Evolutionary conservation across 1,140 invertebrate species (phyloP).

Genomic region (Drosophila novamexicana): DNA sequence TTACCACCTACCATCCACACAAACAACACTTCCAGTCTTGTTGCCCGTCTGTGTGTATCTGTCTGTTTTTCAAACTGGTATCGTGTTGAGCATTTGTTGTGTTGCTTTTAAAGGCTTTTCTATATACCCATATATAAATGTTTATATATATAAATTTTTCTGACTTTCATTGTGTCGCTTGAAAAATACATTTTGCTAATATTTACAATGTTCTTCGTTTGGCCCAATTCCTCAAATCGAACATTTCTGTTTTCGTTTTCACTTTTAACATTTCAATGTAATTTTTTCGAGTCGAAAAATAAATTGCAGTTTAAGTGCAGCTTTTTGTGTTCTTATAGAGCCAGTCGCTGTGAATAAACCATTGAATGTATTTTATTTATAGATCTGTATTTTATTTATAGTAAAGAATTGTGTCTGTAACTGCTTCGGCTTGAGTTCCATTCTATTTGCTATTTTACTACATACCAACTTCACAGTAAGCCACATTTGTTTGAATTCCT

Average conservation of each 20-base stretch:
- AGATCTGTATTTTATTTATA: background rate
- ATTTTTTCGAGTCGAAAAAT: background rate
- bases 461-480: background rate
- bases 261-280: conserved; percentile 8
- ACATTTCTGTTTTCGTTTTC: background rate
- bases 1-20: conserved; percentile 1
- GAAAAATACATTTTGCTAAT: conserved; percentile 5
- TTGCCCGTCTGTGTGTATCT: conserved; percentile 25
- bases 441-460: background rate
- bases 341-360: background rate
- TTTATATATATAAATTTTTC: background rate
- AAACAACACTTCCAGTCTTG: conserved; percentile 1
- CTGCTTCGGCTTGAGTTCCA: background rate
- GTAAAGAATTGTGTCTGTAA: background rate
- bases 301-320: conserved; percentile 6
- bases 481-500: background rate
- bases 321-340: background rate
- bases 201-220: conserved; percentile 23
- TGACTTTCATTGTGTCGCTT: conserved; percentile 34
- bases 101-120: conserved; percentile 69
- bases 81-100: conserved; percentile 48
- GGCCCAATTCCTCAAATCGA: background rate
- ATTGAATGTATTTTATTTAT: background rate
- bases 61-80: conserved; percentile 53
- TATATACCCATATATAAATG: conserved; percentile 15